phyloP scores from a whole-genome alignment of 2,113 vertebrate species.

The Otolemur garnettii region DNA sequence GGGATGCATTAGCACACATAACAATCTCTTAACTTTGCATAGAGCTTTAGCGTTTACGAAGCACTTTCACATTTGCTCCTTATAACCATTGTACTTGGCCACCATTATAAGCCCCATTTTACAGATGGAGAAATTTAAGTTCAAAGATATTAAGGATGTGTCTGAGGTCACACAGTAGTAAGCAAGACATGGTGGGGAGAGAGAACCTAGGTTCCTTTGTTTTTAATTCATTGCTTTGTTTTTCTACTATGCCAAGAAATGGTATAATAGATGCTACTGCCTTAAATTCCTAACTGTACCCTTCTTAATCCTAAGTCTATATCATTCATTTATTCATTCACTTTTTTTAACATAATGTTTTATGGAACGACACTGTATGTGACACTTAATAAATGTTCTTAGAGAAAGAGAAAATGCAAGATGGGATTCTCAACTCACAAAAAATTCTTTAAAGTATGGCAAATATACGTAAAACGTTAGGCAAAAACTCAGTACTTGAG shows the following conservation, averaged over 20 bases:
- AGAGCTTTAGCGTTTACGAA: background rate
- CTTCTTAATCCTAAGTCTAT: background rate
- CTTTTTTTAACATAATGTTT: background rate
- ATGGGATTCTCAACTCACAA: background rate
- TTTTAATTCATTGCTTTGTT: background rate
- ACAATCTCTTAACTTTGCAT: constrained; percentile 13
- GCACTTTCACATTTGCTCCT: background rate
- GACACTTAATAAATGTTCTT: background rate
- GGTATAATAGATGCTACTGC: too few relatives aligned
- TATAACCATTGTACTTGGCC: background rate
- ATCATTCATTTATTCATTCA: background rate
- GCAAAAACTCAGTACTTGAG: background rate
- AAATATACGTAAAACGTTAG: background rate
- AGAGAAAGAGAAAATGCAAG: background rate
- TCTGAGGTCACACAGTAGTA: background rate
- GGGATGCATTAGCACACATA: background rate
- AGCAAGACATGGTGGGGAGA: background rate
- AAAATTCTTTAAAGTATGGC: background rate
- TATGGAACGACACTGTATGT: background rate
- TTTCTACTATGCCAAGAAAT: background rate
- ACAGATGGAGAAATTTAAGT: background rate
- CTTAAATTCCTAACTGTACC: too few relatives aligned
- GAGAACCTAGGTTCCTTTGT: background rate
- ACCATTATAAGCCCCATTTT: background rate
- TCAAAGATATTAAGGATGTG: background rate